Conservation (phyloP, 2,888 invertebrate species). For the Apoda limacodes region DNA sequence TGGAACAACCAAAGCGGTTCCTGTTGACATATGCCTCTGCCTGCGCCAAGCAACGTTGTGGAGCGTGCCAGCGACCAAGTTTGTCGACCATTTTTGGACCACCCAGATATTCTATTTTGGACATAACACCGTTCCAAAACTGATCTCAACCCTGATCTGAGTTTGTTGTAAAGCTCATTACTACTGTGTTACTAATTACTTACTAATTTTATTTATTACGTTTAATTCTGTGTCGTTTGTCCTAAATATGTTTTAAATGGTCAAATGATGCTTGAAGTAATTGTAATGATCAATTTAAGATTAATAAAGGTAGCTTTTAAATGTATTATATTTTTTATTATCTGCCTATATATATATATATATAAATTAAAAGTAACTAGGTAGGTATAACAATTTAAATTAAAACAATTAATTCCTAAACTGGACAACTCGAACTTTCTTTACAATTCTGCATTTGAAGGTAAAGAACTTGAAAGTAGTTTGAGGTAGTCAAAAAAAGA, state of each 20-base stretch:
- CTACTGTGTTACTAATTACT: constrained; percentile 64
- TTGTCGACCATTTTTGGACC: too few relatives aligned
- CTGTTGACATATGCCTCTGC: constrained; percentile 32
- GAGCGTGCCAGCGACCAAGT: constrained; percentile 16
- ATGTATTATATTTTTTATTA: constrained; percentile 15
- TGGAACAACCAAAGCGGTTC: constrained; percentile 56
- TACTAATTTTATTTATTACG: constrained; percentile 53
- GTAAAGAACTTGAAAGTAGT: too few relatives aligned
- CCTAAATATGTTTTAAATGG: constrained; percentile 14
- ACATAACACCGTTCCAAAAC: constrained; percentile 52
- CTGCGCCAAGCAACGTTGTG: constrained; percentile 25
- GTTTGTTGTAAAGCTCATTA: constrained; percentile 61
- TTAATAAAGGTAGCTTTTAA: constrained; percentile 36
- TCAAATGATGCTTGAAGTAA: constrained; percentile 34
- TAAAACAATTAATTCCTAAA: too few relatives aligned
- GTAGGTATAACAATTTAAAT: too few relatives aligned
- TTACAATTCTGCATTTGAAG: too few relatives aligned
- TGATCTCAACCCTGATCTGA: constrained; percentile 54
- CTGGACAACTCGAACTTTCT: too few relatives aligned
- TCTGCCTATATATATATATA: constrained; percentile 19
- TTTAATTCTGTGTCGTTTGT: constrained; percentile 40
- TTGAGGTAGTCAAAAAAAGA: too few relatives aligned
- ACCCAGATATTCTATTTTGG: constrained; percentile 34
- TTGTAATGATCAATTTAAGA: constrained; percentile 58
- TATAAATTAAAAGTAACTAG: too few relatives aligned